A percentile compares a stretch with the other conserved stretches of the same genome.
phyloP scores from a whole-genome alignment of 2,888 invertebrate species.

The Himalopsyche japonica region DNA sequence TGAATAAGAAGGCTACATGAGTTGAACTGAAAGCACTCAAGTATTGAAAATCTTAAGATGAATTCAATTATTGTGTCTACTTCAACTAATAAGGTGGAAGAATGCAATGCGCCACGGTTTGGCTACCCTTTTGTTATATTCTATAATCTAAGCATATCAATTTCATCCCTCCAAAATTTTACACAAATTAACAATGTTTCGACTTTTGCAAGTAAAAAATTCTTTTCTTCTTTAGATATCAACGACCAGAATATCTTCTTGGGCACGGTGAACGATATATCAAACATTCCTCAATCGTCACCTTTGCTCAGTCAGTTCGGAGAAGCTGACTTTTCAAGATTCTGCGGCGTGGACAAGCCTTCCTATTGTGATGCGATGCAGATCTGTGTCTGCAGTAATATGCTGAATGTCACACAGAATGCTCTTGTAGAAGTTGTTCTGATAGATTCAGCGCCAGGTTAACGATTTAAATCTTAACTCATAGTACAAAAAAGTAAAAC shows the following conservation, averaged over 20 bases:
- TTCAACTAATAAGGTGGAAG: no score
- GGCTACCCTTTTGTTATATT: no score
- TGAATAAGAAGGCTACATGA: no score
- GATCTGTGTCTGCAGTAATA: slow-evolving; percentile 35
- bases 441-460: slow-evolving; percentile 23
- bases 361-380: not conserved
- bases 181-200: no score
- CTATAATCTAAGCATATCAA: no score
- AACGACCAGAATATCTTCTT: not conserved
- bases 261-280: slow-evolving; percentile 33
- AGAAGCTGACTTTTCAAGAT: not conserved
- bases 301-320: slow-evolving; percentile 26
- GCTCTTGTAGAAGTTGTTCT: slow-evolving; percentile 37
- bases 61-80: no score
- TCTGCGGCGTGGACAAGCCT: slow-evolving; percentile 14
- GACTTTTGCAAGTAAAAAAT: not conserved
- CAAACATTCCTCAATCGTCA: slow-evolving; percentile 21
- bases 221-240: slow-evolving; percentile 18
- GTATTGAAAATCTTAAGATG: no score
- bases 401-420: slow-evolving; percentile 25
- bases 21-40: no score
- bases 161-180: no score
- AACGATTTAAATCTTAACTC: no score
- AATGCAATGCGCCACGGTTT: no score
- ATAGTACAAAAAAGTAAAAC: no score